Evolutionary conservation across 2,113 vertebrate genomes (phyloP), one percentile per base, ranked within the genome.

Genomic region (Hippoglossus stenolepis): DNA sequence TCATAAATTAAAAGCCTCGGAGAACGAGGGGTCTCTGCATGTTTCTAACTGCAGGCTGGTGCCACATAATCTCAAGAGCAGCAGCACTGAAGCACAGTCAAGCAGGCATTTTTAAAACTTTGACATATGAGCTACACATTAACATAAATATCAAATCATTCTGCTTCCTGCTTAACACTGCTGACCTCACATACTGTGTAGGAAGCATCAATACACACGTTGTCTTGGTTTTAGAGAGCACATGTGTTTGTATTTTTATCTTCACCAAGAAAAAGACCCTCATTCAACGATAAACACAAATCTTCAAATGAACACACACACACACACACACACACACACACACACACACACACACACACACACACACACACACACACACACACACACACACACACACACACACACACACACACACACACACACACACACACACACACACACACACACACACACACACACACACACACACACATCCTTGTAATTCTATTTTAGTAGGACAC

Each of bases 1-100:
- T 84, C 13, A 62, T 3, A 18, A 73, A 77, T 60, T 53, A 73
- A 75, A 47, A 58, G 65, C 28, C 65, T 74, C 24, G n/a, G 43
- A 58, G 64, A 38, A 8, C 3, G 8, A 60, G n/a, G 59, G 15
- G 28, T n/a, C 35, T 60, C 24, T n/a, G 28, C 38, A 26, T 60
- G 11, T 45, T 76, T 51, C 9, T 35, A 38, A 15, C 59, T 72
- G 57, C 74, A 70, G 62, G 64, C 61, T 65, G 12, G 7, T 13
- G 0, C 23, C 23, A n/a, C 31, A n/a, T 28, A 23, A 51, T 14
- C 28, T 80, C 56, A 65, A 1, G 24, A 38, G 71, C 66, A 59
- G 71, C 66, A 59, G 63, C 38, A 40, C 56, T 43, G 40, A 28
- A 24, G 28, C 67, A 40, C 17, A 14, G 26, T 28, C 20, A 35